Base-by-base conservation (phyloP, 2,888 invertebrate genomes). In the Microctonus brassicae region DNA sequence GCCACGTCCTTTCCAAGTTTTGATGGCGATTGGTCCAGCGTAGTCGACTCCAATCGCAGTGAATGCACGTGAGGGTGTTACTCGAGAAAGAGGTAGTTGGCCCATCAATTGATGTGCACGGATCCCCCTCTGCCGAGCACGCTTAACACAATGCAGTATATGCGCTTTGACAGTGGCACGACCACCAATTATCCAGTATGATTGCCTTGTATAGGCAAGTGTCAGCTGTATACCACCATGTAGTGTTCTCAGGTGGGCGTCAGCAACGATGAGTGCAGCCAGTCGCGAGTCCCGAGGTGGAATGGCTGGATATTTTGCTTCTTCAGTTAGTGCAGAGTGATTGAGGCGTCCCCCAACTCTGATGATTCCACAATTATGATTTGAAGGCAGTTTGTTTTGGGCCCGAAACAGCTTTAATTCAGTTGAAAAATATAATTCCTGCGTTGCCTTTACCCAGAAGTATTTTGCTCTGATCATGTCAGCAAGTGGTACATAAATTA, bases 41-140 rank as follows among this genome's bases (percentile, higher is more conserved):
- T 77, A 81, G 58, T 82, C 81, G 0, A 80, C 68, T 0, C 79
- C 80, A 39, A 70, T 52, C n/a, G 73, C 63, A 0, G 60, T n/a
- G 62, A 82, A 81, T 36, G 81, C 71, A 1, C 70, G 69, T 7
- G 73, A 47, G 7, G 76, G 77, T 2, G 47, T 70, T 0, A 78
- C 63, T 13, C 77, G 67, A 26, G 20, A n/a, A 3, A 6, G 20
- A 22, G 75, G 77, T 0, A 77, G 62, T 73, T n/a, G n/a, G n/a
- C n/a, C n/a, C n/a, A n/a, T n/a, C n/a, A n/a, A n/a, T n/a, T n/a
- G n/a, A n/a, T n/a, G 64, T 4, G 70, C 68, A 11, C 70, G 69
- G 1, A 10, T 47, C 22, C 69, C 70, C 1, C 79, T 33, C 81
- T 74, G 53, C 66, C 73, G 64, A 73, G 76, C 1, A 3, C 60